These are phyloP conservation scores for Eumerus sabulonum DNA, from an alignment of 2,888 invertebrate species.

Conservation along the genomic window DNA sequence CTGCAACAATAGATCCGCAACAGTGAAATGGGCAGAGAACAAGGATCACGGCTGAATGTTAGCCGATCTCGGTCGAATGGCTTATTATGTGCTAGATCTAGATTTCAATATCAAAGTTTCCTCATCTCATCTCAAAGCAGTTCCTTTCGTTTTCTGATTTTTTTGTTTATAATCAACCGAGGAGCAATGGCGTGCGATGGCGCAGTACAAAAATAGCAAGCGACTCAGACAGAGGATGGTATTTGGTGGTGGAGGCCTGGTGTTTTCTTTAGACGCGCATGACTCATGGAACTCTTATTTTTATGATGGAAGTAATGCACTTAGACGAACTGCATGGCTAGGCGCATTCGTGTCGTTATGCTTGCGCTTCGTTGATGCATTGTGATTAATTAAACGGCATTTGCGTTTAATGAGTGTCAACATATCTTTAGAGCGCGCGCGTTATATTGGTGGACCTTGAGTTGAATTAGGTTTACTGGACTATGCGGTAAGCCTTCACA, in stretches of 20 bases:
- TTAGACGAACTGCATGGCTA: slow-evolving; percentile 1
- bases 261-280: neutral
- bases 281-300: slow-evolving; percentile 24
- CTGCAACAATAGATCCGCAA: slow-evolving; percentile 20
- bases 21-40: slow-evolving; percentile 9
- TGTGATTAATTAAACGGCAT: too few species aligned
- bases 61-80: slow-evolving; percentile 47
- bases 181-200: slow-evolving; percentile 6
- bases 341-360: too few species aligned
- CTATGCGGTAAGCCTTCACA: too few species aligned
- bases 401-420: too few species aligned
- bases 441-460: too few species aligned
- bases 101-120: slow-evolving; percentile 64
- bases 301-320: neutral
- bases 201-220: slow-evolving; percentile 27
- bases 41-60: slow-evolving; percentile 50
- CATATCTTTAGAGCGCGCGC: too few species aligned
- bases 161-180: slow-evolving; percentile 15
- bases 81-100: slow-evolving; percentile 57
- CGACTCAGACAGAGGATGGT: slow-evolving; percentile 32
- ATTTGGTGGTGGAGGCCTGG: neutral
- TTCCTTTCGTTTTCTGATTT: neutral
- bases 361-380: neutral
- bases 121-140: slow-evolving; percentile 14
- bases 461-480: too few species aligned